Evolutionary conservation across 2,888 invertebrate genomes (phyloP), one percentile per base, ranked within the genome.

Genomic region (Gymnocheta viridis): DNA sequence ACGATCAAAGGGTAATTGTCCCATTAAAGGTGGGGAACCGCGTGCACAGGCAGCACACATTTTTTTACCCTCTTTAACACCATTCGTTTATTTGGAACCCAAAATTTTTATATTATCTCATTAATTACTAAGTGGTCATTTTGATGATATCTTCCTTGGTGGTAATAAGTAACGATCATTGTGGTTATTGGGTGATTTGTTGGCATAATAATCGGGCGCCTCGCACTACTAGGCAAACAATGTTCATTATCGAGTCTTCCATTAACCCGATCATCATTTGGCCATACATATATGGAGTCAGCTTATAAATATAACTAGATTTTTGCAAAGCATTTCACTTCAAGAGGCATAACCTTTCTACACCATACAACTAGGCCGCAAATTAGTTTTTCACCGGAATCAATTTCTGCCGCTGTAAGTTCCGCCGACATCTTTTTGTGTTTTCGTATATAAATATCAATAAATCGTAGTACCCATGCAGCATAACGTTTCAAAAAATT

Each of bases 11-110:
- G 85, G 85, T 9, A 87, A 32, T 38, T 86, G 86, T 14, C 85
- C 88, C 87, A 88, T 87, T 12, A 82, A 35, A 1, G 87, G 87
- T 3, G 56, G 41, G 9, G n/a, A 10, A 6, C 51, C 51, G 1
- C 10, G 29, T 7, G 72, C 49, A 47, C 82, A 85, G 6, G 29
- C 32, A 0, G 49, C n/a, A n/a, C n/a, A n/a, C n/a, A n/a, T n/a
- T n/a, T n/a, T n/a, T n/a, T n/a, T n/a, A n/a, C n/a, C n/a, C n/a
- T n/a, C n/a, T n/a, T n/a, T n/a, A n/a, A n/a, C n/a, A n/a, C n/a
- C n/a, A n/a, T n/a, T n/a, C n/a, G n/a, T n/a, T n/a, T n/a, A n/a
- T n/a, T n/a, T n/a, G n/a, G n/a, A n/a, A n/a, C n/a, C n/a, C n/a
- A n/a, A n/a, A n/a, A n/a, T n/a, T n/a, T n/a, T n/a, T n/a, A n/a